Evolutionary conservation across 2,888 invertebrate species (phyloP).

Genomic region (Eucera pruinosa): DNA sequence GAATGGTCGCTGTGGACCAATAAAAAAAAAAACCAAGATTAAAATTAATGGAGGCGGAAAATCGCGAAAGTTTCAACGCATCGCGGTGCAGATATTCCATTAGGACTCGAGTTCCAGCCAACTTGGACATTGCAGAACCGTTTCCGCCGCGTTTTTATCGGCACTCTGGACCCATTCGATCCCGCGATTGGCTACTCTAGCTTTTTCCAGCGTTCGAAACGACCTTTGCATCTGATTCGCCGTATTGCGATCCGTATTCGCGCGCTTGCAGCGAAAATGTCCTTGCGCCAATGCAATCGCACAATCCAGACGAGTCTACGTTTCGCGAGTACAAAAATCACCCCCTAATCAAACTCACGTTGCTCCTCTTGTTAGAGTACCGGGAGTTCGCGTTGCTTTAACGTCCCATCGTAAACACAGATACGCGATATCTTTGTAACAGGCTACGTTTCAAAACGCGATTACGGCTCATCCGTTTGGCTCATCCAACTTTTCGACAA

Average conservation of each 20-base stretch:
- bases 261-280: background rate
- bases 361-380: too few relatives aligned
- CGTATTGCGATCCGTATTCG: background rate
- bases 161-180: background rate
- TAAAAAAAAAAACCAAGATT: constrained; percentile 26
- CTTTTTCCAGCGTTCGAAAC: constrained; percentile 12
- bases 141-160: constrained; percentile 37
- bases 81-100: constrained; percentile 35
- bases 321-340: background rate
- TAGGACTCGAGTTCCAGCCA: constrained; percentile 32
- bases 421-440: background rate
- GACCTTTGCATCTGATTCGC: background rate
- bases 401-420: background rate
- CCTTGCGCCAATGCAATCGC: background rate
- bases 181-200: constrained; percentile 27
- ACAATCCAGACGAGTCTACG: constrained; percentile 19
- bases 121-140: constrained; percentile 28
- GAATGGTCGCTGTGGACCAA: background rate
- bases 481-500: background rate
- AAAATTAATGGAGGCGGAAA: constrained; percentile 34
- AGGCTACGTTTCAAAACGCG: background rate
- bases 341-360: background rate
- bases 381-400: too few relatives aligned
- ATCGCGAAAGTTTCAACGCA: constrained; percentile 30
- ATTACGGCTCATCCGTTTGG: background rate